phyloP scores from a whole-genome alignment of 2,888 invertebrate species.

The Oscheius sp. region DNA sequence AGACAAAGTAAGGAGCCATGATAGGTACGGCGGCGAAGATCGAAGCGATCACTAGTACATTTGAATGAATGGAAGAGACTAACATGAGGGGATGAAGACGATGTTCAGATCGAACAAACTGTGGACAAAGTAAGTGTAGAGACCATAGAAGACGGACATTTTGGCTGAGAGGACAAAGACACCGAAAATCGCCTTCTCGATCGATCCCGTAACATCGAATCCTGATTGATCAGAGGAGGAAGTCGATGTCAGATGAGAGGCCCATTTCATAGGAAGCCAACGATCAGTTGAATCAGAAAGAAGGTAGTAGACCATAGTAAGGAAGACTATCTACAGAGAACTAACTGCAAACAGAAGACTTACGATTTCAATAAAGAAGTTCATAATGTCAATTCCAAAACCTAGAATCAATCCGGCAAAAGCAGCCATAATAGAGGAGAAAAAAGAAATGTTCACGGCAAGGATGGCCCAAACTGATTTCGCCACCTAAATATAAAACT shows the following conservation, averaged over 20 bases:
- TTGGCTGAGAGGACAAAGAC: constrained; percentile 95
- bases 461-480: constrained; percentile 66
- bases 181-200: constrained; percentile 76
- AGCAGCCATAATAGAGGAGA: constrained; percentile 59
- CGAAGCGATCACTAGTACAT: constrained; percentile 81
- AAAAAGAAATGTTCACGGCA: constrained; percentile 60
- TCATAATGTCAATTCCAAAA: constrained; percentile 69
- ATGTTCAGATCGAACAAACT: constrained; percentile 91
- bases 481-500: constrained; percentile 57
- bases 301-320: constrained; percentile 94
- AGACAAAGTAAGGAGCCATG: constrained; percentile 93
- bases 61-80: background rate
- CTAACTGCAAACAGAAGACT: constrained; percentile 14
- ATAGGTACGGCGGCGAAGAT: constrained; percentile 94
- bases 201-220: constrained; percentile 70
- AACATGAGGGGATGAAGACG: constrained; percentile 79
- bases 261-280: constrained; percentile 85
- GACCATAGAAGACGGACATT: constrained; percentile 93
- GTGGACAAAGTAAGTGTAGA: constrained; percentile 98
- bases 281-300: constrained; percentile 84
- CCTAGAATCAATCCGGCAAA: constrained; percentile 63
- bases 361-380: constrained; percentile 66
- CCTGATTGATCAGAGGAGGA: constrained; percentile 19
- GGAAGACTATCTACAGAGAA: constrained; percentile 97
- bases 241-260: constrained; percentile 31